Percentiles rank a stretch among this genome's conserved stretches.
Conservation (phyloP, 92 coral and sea anemone species). For the Umimayanthus chanpuru region DNA sequence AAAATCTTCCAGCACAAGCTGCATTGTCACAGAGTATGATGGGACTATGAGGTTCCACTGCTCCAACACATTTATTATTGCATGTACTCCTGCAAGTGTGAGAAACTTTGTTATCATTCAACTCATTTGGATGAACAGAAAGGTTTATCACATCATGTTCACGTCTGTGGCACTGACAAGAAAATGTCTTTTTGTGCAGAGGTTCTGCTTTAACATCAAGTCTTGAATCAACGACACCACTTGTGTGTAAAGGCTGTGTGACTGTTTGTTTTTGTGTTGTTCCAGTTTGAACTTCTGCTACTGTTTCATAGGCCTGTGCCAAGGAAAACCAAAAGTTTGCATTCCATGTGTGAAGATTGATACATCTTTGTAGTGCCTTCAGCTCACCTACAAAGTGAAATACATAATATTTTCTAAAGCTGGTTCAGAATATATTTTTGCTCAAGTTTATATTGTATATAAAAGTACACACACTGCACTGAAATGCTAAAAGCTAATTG, state of each 20-base stretch:
- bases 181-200: not conserved
- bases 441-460: no score
- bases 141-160: not conserved
- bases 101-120: not conserved
- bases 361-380: constrained; percentile 69
- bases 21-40: not conserved
- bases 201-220: not conserved
- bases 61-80: not conserved
- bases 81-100: not conserved
- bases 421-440: not conserved
- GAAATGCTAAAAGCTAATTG: no score
- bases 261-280: not conserved
- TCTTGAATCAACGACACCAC: not conserved
- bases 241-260: not conserved
- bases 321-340: constrained; percentile 72
- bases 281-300: constrained; percentile 2
- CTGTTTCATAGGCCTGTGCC: constrained; percentile 70
- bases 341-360: constrained; percentile 75
- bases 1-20: not conserved
- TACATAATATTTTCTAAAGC: not conserved
- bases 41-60: not conserved
- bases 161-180: not conserved
- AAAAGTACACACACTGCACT: not conserved
- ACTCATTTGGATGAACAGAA: not conserved
- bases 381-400: constrained; percentile 63